A percentile compares a stretch with the other conserved stretches of the same genome.
These are phyloP conservation scores for Ardeotis arabs DNA, from an alignment of 2,113 vertebrate genomes.

Conservation along the genomic window DNA sequence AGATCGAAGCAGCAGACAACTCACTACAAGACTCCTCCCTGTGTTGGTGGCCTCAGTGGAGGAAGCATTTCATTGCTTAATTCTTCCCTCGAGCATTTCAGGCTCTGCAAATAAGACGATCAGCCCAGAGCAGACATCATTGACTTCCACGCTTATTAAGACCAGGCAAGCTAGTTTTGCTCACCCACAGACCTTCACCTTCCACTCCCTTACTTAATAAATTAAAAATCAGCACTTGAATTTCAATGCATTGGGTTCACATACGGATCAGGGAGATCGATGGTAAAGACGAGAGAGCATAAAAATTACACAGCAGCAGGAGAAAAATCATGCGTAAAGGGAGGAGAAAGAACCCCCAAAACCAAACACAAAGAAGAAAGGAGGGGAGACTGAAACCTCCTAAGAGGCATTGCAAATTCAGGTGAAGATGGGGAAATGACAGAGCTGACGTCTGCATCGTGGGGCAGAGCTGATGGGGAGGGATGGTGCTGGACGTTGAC, in stretches of 20 bases:
- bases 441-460: background rate
- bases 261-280: background rate
- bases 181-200: background rate
- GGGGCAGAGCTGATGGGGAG: background rate
- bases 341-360: background rate
- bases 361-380: background rate
- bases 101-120: background rate
- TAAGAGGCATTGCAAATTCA: background rate
- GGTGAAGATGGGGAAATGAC: background rate
- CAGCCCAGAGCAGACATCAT: slow-evolving; percentile 3
- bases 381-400: background rate
- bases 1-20: background rate
- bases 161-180: slow-evolving; percentile 25
- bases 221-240: background rate
- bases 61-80: slow-evolving; percentile 23
- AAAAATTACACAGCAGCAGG: background rate
- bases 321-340: background rate
- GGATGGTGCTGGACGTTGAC: background rate
- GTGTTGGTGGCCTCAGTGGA: background rate
- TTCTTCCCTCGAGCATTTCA: slow-evolving; percentile 8
- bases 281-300: background rate
- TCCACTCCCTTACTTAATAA: background rate
- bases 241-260: background rate
- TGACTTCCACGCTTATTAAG: slow-evolving; percentile 10
- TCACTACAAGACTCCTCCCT: background rate